Evolutionary conservation across 2,113 vertebrate species (phyloP), one percentile per base, ranked within the genome.

Genomic region (Gila orcuttii): DNA sequence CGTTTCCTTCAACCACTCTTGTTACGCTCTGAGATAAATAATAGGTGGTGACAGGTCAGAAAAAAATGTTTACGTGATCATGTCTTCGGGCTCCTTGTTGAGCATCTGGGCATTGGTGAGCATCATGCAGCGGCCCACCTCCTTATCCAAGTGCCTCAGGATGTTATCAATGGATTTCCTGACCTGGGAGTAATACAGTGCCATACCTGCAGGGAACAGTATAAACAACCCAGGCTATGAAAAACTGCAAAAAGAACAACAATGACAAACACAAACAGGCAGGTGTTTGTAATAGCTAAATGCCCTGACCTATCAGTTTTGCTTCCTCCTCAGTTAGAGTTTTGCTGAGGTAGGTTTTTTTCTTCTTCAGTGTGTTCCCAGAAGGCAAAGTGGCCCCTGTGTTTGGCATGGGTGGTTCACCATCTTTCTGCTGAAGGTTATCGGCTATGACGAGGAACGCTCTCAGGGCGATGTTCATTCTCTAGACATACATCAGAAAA

Each of bases 71-170:
- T 94, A 99, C 98, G 98, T 99, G 94, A 99, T 99, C 98, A 99
- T 99, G 92, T 99, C 98, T 91, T 99, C 98, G 0, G 98, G 98
- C 85, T 99, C 98, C 93, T 99, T 99, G 95, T 99, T 99, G 86
- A 99, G 94, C 97, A 99, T 99, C 93, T 99, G 98, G 76, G 96
- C 95, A 0, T 98, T 99, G 77, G 97, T 99, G 60, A 99, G 94
- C 97, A 99, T 99, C 98, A 99, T 99, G 91, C 97, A 99, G 15
- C 98, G 96, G 2, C 98, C 98, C 76, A 99, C 98, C 93, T 99
- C 98, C 90, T 99, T 99, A 93, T 99, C 98, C 85, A 99, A 94
- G 90, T 99, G 98, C 81, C 98, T 95, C 73, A 99, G 95, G 92
- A 99, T 98, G 93, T 96, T 97, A 94, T 99, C 98, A 87, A 99